Conservation (phyloP, 2,888 invertebrate genomes). For the Rhogogaster chlorosoma region DNA sequence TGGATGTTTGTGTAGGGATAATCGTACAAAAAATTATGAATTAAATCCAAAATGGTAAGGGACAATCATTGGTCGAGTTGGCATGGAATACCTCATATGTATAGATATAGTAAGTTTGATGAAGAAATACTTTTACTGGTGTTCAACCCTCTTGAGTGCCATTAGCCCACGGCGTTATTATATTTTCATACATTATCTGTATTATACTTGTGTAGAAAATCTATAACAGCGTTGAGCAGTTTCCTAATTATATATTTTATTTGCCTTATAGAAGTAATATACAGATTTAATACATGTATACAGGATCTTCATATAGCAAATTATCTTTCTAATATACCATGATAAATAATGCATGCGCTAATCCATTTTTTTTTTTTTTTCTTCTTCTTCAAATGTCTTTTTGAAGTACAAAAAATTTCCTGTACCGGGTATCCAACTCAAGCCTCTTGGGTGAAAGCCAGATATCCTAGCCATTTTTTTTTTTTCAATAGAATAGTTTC, state of each 20-base stretch:
- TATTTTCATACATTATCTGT: not conserved
- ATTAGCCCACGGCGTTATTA: not conserved
- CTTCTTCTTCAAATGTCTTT: not conserved
- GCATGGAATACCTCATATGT: too few relatives aligned
- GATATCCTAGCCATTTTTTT: slow-evolving; percentile 79
- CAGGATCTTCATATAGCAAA: too few relatives aligned
- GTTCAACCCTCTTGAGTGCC: not conserved
- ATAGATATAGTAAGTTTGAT: not conserved
- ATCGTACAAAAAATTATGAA: too few relatives aligned
- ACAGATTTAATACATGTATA: too few relatives aligned
- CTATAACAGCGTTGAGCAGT: not conserved
- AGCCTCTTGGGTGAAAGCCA: slow-evolving; percentile 83
- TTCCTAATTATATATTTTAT: not conserved
- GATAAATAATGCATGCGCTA: not conserved
- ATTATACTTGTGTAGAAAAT: not conserved
- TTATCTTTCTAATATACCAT: too few relatives aligned
- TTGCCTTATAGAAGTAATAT: not conserved
- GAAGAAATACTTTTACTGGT: not conserved
- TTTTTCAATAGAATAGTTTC: too few relatives aligned
- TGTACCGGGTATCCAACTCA: slow-evolving; percentile 84
- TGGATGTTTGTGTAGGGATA: too few relatives aligned
- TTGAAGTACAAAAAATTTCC: slow-evolving; percentile 75
- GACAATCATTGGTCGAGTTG: too few relatives aligned
- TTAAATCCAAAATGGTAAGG: too few relatives aligned
- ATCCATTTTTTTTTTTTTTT: not conserved